Base-by-base conservation (phyloP, 2,888 invertebrate species). In the Drosophila percnosoma region DNA sequence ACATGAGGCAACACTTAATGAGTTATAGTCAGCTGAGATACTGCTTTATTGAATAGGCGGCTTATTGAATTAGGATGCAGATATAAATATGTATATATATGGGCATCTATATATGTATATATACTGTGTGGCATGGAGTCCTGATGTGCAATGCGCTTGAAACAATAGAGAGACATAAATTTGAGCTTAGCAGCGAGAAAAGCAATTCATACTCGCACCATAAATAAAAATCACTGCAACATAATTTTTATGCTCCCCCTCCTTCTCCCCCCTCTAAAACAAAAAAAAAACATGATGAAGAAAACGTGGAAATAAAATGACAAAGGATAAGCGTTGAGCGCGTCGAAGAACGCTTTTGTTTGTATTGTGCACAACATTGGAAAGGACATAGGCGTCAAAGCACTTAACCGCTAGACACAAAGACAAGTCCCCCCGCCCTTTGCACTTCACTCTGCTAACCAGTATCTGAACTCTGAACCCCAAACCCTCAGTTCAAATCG, bases 331-430 rank as follows among this genome's bases (percentile, higher is more conserved):
- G 70, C 73, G 60, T n/a, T 61, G 38, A 38, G 40, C 40, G 58
- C 65, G 68, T 68, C 67, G 75, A 80, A 65, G 63, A 75, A 64
- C 49, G 51, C 75, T 66, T 68, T 85, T 75, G 78, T 74, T 75
- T 83, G 66, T 68, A 62, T 68, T 67, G 57, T 62, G 61, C 29
- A 21, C 45, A 61, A 63, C 65, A 77, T 73, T 73, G 48, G 63
- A 24, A 64, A 73, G 87, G 78, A 72, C 72, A 78, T 70, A 77
- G 85, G 89, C 82, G 82, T 83, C 83, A 83, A 81, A 86, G 86
- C 87, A 87, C 89, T 87, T 89, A 87, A 89, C 84, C 80, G 80
- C 74, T 64, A 79, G 79, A 72, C 63, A 79, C 73, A 77, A 75
- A 79, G 75, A 82, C 61, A 77, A 82, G 72, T 57, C 51, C 68